Evolutionary conservation across 2,797 vertebrate species (phyloP).

Genomic region (Catamblyrhynchus diadema): DNA sequence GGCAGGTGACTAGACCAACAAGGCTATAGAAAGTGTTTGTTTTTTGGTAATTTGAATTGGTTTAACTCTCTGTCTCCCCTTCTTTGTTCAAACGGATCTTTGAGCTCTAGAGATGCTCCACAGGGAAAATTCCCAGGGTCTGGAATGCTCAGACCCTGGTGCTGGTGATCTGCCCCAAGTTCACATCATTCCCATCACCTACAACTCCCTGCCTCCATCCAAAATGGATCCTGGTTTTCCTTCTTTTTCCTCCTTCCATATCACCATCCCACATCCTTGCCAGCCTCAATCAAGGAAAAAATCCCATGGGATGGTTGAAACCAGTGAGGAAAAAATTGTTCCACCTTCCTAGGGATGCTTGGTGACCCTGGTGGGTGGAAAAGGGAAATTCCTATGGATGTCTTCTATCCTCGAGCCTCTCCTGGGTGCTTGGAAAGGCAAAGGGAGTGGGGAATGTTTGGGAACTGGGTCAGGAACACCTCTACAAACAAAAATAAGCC

Average conservation of each 20-base stretch:
- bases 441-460: background rate
- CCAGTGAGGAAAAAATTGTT: background rate
- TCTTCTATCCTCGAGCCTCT: fast-evolving
- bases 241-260: background rate
- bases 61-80: background rate
- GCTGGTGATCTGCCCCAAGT: background rate
- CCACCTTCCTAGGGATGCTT: background rate
- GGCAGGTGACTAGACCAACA: fast-evolving
- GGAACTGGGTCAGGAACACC: background rate
- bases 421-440: background rate
- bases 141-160: background rate
- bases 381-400: background rate
- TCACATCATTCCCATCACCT: background rate
- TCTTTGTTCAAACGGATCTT: background rate
- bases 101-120: background rate
- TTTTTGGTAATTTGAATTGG: background rate
- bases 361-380: background rate
- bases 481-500: background rate
- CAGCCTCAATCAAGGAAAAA: background rate
- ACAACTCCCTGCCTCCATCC: background rate
- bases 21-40: fast-evolving
- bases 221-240: background rate
- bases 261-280: fast-evolving
- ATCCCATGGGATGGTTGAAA: background rate
- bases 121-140: background rate